phyloP scores from a whole-genome alignment of 1,140 invertebrate species.

The Conopomorpha cramerella region DNA sequence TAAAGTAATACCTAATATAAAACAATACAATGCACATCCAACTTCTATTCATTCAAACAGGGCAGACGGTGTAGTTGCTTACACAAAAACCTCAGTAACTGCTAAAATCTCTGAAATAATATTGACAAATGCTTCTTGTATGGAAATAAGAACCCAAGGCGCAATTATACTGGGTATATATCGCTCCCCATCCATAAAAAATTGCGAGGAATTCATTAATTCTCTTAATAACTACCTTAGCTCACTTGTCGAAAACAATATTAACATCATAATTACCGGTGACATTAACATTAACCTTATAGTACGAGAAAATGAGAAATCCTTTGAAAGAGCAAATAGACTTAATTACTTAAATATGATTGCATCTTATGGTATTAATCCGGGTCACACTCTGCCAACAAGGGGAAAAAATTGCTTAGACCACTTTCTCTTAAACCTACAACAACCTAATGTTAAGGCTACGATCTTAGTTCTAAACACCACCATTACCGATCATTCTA shows the following conservation, averaged over 20 bases:
- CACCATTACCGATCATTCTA: too few species aligned
- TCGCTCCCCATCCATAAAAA: slow-evolving; percentile 1
- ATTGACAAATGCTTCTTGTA: slow-evolving; percentile 5
- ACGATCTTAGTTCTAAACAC: too few species aligned
- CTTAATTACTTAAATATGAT: slow-evolving; percentile 2
- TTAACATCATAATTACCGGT: slow-evolving; percentile 1
- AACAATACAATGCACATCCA: slow-evolving; percentile 2
- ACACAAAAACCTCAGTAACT: slow-evolving; percentile 2
- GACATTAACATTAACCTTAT: slow-evolving; percentile 3
- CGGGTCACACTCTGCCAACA: too few species aligned
- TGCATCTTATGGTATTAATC: not conserved
- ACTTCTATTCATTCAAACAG: slow-evolving; percentile 7
- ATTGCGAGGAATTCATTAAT: slow-evolving; percentile 1
- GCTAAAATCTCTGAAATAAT: slow-evolving; percentile 3
- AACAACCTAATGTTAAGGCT: too few species aligned
- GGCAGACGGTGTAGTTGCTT: slow-evolving; percentile 9
- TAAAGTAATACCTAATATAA: slow-evolving; percentile 6
- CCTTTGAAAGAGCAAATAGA: not conserved
- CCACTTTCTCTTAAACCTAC: too few species aligned
- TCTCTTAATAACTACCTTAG: not conserved
- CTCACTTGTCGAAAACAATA: not conserved
- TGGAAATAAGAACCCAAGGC: slow-evolving; percentile 2
- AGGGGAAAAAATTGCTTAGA: too few species aligned
- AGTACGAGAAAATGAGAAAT: not conserved
- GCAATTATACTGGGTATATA: slow-evolving; percentile 3